Conservation (phyloP, 2,797 vertebrate genomes). For the Corythornis leucogaster region DNA sequence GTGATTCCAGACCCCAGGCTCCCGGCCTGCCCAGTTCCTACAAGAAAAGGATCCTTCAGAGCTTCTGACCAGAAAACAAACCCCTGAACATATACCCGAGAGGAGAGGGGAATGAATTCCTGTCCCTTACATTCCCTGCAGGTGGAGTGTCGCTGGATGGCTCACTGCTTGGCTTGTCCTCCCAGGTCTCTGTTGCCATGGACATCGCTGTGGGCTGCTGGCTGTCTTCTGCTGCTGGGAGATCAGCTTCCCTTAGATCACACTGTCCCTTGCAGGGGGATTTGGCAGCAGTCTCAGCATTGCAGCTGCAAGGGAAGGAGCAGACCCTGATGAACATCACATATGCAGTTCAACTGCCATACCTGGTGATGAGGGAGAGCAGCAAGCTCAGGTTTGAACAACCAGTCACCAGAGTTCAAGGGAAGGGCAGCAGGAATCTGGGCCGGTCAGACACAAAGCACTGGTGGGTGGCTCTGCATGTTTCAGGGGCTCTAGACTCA, state of each 20-base stretch:
- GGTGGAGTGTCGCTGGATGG: constrained; percentile 66
- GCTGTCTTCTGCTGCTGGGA: constrained; percentile 75
- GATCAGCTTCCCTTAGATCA: constrained; percentile 82
- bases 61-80: neutral
- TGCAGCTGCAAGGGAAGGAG: constrained; percentile 83
- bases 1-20: neutral
- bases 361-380: neutral
- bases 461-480: neutral
- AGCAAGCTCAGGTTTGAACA: neutral
- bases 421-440: neutral
- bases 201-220: constrained; percentile 82
- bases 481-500: neutral
- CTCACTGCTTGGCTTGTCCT: constrained; percentile 76
- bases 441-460: neutral
- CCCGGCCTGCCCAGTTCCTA: neutral
- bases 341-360: neutral
- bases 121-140: constrained; percentile 82
- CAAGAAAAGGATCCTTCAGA: neutral
- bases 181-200: constrained; percentile 85
- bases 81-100: neutral
- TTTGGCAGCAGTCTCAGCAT: constrained; percentile 84
- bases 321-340: neutral
- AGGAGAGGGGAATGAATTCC: neutral
- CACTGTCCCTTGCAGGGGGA: constrained; percentile 82
- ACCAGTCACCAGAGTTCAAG: neutral